These are phyloP conservation scores for Hippoglossus stenolepis DNA, from an alignment of 2,113 vertebrate genomes.

Conservation along the genomic window DNA sequence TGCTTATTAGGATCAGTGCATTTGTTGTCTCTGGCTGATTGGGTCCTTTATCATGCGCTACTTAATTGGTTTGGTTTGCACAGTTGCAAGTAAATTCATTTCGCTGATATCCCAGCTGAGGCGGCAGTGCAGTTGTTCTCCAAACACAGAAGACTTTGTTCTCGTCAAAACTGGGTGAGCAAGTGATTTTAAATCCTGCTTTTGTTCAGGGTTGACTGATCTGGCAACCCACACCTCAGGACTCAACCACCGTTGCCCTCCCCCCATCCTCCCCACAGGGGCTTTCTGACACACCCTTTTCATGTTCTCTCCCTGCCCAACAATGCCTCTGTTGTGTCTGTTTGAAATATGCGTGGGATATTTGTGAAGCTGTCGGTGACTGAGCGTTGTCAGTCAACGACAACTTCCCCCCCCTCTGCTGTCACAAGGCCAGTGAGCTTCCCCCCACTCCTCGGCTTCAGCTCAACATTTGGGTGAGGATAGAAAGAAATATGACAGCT, in stretches of 20 bases:
- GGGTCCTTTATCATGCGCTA: slow-evolving; percentile 43
- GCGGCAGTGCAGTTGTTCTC: slow-evolving; percentile 14
- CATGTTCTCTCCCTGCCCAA: slow-evolving; percentile 53
- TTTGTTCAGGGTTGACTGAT: slow-evolving; percentile 70
- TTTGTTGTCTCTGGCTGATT: slow-evolving; percentile 41
- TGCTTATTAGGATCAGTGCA: slow-evolving; percentile 38
- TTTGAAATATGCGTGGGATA: slow-evolving; percentile 35
- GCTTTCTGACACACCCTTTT: slow-evolving; percentile 63
- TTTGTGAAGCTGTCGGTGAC: slow-evolving; percentile 53
- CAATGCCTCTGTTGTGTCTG: slow-evolving; percentile 51
- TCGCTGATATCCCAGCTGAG: slow-evolving; percentile 43
- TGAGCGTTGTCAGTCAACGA: slow-evolving; percentile 38
- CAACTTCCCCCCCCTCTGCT: slow-evolving; percentile 34
- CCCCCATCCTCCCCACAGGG: slow-evolving; percentile 14
- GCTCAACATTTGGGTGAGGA: slow-evolving; percentile 28
- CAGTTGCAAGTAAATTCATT: slow-evolving; percentile 52
- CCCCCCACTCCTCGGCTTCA: slow-evolving; percentile 7
- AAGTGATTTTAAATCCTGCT: slow-evolving; percentile 72
- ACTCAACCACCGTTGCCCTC: slow-evolving; percentile 10
- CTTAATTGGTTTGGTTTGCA: slow-evolving; percentile 69
- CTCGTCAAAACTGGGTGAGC: slow-evolving; percentile 67
- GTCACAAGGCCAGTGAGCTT: slow-evolving; percentile 46
- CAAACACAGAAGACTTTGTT: slow-evolving; percentile 50
- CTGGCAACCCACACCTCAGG: slow-evolving; percentile 58
- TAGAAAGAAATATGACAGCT: slow-evolving; percentile 18